Conservation (phyloP, 2,888 invertebrate genomes). For the Metalampra italica region DNA sequence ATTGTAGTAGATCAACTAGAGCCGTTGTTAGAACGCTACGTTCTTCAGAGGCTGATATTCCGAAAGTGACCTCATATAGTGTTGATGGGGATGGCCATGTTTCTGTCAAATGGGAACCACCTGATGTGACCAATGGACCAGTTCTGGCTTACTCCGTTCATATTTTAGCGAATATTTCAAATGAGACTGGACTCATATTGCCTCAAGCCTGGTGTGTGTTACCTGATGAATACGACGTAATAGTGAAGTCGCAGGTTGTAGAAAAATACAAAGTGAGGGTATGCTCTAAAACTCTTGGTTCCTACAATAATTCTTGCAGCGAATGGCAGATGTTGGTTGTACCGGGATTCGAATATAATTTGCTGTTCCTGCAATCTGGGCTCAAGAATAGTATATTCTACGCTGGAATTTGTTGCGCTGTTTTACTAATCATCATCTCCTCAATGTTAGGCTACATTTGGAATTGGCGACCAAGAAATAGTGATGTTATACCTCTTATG, state of each 20-base stretch:
- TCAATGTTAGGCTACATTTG: constrained; percentile 33
- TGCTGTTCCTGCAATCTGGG: neutral
- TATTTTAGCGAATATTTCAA: constrained; percentile 39
- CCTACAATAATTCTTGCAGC: constrained; percentile 30
- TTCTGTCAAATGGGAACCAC: constrained; percentile 51
- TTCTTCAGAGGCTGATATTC: constrained; percentile 44
- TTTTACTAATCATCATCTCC: constrained; percentile 38
- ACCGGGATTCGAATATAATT: neutral
- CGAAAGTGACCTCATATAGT: constrained; percentile 27
- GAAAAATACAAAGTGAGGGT: constrained; percentile 36
- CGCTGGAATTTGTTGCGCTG: constrained; percentile 41
- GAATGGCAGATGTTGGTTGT: constrained; percentile 21
- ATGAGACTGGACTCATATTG: constrained; percentile 28
- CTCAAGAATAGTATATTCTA: constrained; percentile 36
- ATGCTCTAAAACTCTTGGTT: constrained; percentile 39
- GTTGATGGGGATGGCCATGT: constrained; percentile 36
- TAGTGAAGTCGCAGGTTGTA: constrained; percentile 27
- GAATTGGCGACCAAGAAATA: constrained; percentile 19
- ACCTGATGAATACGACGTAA: constrained; percentile 25
- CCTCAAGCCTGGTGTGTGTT: constrained; percentile 50
- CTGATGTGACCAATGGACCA: constrained; percentile 54
- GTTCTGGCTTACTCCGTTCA: constrained; percentile 56
- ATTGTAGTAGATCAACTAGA: constrained; percentile 54
- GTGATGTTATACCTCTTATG: constrained; percentile 46
- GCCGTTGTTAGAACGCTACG: constrained; percentile 50